Evolutionary conservation across 2,888 invertebrate genomes (phyloP), one percentile per base, ranked within the genome.

Genomic region (Rhodophaea formosa): DNA sequence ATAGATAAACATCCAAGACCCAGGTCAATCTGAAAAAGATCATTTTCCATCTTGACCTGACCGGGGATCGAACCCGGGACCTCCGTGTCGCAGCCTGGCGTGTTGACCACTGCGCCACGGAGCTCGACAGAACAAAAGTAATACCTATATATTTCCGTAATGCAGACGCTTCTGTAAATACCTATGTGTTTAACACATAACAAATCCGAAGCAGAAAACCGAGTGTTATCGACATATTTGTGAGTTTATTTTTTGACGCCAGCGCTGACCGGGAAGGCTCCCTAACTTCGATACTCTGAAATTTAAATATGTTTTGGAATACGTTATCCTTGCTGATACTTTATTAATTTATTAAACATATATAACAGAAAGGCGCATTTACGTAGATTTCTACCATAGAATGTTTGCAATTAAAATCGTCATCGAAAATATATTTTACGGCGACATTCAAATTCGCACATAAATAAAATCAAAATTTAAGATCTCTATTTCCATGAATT

Each of bases 401-500:
- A 51, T 39, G 54, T 55, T 45, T 55, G 54, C 32, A 55, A 55
- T 55, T 30, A 55, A 55, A 45, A 55, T 55, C 35, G 3, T 56
- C 47, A 42, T 56, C 42, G 3, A 29, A 23, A 6, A 56, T 42
- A 56, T 49, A 56, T 49, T 16, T 56, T 39, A 47, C 14, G 39
- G 42, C 29, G 15, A 39, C 35, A 45, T 56, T 47, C 46, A 56
- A 47, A 56, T 47, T n/a, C 29, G 57, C 15, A 49, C 43, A 60
- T 60, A 60, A 62, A 64, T 59, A 62, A 61, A 23, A 52, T 43
- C 59, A 60, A 56, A 55, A 44, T 51, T 23, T 44, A 53, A 56
- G 30, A 58, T 55, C 53, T 55, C 53, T 51, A 57, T 58, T 60
- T 56, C 53, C 53, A 61, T 60, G 62, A 62, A 64, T 62, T 61